Percentiles rank a stretch among this genome's conserved stretches.
Evolutionary conservation across 2,888 invertebrate species (phyloP).

Genomic region (Gastracanthus pulcherrimus): DNA sequence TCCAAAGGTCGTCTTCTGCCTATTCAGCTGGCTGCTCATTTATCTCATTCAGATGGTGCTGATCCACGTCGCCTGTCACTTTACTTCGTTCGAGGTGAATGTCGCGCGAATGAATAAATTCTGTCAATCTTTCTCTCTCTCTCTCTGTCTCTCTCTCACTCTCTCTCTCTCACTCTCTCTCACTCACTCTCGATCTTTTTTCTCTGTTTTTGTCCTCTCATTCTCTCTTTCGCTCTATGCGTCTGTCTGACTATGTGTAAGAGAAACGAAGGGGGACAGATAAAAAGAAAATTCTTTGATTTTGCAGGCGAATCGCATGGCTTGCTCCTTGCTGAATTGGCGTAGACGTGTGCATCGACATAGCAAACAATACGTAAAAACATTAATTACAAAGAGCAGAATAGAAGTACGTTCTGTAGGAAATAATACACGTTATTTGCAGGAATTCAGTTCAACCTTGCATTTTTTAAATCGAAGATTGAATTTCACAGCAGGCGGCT

Average conservation of each 20-base stretch:
- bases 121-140: not conserved
- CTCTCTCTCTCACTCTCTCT: too few relatives aligned
- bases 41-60: conserved; percentile 66
- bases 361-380: conserved; percentile 34
- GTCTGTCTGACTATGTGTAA: too few relatives aligned
- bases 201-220: not conserved
- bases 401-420: not conserved
- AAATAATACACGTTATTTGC: not conserved
- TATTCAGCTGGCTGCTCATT: conserved; percentile 65
- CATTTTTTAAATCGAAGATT: conserved; percentile 69
- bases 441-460: conserved; percentile 63
- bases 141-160: not conserved
- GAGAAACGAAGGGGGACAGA: not conserved
- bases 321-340: conserved; percentile 67
- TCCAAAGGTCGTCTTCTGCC: conserved; percentile 56
- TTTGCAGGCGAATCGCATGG: conserved; percentile 69
- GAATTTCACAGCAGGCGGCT: conserved; percentile 71
- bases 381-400: not conserved
- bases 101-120: too few relatives aligned
- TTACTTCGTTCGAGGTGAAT: conserved; percentile 65
- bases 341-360: conserved; percentile 50
- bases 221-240: not conserved
- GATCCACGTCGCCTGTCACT: conserved; percentile 68
- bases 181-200: too few relatives aligned
- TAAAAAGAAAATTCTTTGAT: conserved; percentile 39